phyloP scores from a whole-genome alignment of 2,797 vertebrate genomes.

The Schizothorax lantsangensis region DNA sequence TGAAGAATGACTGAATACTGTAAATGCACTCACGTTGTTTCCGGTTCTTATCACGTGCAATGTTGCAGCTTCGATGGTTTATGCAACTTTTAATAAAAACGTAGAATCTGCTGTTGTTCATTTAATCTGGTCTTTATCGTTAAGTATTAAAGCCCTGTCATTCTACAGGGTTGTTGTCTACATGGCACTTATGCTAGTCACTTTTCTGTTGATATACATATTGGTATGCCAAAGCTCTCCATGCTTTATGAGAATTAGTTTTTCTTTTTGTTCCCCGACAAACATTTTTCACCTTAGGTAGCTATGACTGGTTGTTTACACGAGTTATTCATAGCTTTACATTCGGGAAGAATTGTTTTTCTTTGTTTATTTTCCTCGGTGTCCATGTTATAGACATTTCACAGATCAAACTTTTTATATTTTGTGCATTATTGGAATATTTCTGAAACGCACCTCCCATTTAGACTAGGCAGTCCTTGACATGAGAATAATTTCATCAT shows the following conservation, averaged over 20 bases:
- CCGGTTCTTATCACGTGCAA: conserved; percentile 98
- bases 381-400: conserved; percentile 45
- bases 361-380: conserved; percentile 41
- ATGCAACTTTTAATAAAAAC: conserved; percentile 99
- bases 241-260: conserved; percentile 69
- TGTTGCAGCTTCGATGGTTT: conserved; percentile 99
- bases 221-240: conserved; percentile 81
- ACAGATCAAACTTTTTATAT: background rate
- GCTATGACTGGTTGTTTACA: conserved; percentile 75
- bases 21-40: conserved; percentile 94
- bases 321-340: conserved; percentile 63
- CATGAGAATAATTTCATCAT: conserved; percentile 46
- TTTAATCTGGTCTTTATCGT: conserved; percentile 76
- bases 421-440: conserved; percentile 23
- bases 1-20: conserved; percentile 88
- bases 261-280: conserved; percentile 64
- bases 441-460: conserved; percentile 1
- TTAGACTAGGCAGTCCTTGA: conserved; percentile 17
- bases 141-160: conserved; percentile 71
- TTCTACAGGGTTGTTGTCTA: conserved; percentile 67
- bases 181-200: conserved; percentile 70
- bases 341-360: conserved; percentile 35
- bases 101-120: conserved; percentile 92
- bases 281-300: conserved; percentile 46
- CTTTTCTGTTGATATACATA: conserved; percentile 71